Evolutionary conservation across 2,888 invertebrate genomes (phyloP).

Genomic region (Smittia aterrima): DNA sequence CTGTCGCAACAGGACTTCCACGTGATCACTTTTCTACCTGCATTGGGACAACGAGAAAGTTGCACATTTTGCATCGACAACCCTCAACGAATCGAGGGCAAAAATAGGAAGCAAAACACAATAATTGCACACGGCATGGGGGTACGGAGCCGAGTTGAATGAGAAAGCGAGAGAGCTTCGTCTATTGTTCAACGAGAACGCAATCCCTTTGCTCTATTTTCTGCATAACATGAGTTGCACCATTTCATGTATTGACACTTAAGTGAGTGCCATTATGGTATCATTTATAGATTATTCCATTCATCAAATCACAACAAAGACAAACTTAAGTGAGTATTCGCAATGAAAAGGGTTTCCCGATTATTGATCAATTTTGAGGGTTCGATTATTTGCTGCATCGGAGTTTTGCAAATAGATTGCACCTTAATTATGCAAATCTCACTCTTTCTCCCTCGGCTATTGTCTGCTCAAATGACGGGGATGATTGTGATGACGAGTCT

Average conservation of each 20-base stretch:
- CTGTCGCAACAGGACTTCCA: constrained; percentile 30
- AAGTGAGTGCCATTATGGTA: constrained; percentile 41
- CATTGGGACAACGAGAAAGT: neutral
- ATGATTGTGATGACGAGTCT: constrained; percentile 29
- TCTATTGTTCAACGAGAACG: no score
- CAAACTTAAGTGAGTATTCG: neutral
- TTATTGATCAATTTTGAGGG: constrained; percentile 41
- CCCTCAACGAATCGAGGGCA: neutral
- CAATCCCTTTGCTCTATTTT: constrained; percentile 19
- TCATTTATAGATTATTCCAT: constrained; percentile 39
- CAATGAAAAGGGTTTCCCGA: constrained; percentile 4
- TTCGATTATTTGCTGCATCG: constrained; percentile 32
- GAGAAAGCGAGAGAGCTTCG: no score
- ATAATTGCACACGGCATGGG: constrained; percentile 34
- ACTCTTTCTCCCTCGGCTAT: neutral
- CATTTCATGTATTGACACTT: constrained; percentile 33
- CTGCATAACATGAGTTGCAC: constrained; percentile 14
- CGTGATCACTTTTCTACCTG: constrained; percentile 11
- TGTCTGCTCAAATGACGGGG: constrained; percentile 21
- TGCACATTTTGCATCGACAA: neutral
- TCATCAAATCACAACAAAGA: constrained; percentile 7
- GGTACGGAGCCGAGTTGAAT: neutral
- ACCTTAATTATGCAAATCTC: constrained; percentile 40
- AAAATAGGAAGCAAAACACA: constrained; percentile 31
- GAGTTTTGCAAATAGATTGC: constrained; percentile 31